phyloP scores from a whole-genome alignment of 1,140 invertebrate genomes.

The Drosophila melanogaster region Release_6_plus_ISO1_MT NT_037436.4:3506501-3507000 shows the following conservation, averaged over 20 bases:
- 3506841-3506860: conserved; percentile 64
- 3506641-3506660: conserved; percentile 87
- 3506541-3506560: conserved; percentile 84
- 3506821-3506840: conserved; percentile 78
- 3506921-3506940: conserved; percentile 57
- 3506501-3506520: conserved; percentile 84
- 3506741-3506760: conserved; percentile 68
- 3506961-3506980: conserved; percentile 21
- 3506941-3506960: conserved; percentile 56
- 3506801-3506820: conserved; percentile 62
- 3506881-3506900: conserved; percentile 37
- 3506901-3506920: conserved; percentile 73
- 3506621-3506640: conserved; percentile 86
- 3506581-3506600: conserved; percentile 82
- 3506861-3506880: conserved; percentile 22
- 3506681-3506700: conserved; percentile 29
- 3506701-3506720: conserved; percentile 63
- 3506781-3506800: conserved; percentile 63
- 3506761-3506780: conserved; percentile 77
- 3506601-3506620: conserved; percentile 81
- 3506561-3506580: conserved; percentile 81
- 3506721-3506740: conserved; percentile 74
- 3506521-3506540: conserved; percentile 83
- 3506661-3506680: conserved; percentile 40
- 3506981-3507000: conserved; percentile 26